Percentiles rank a stretch among this genome's conserved stretches.
These are phyloP conservation scores for Melinopterus prodromus DNA, from an alignment of 2,888 invertebrate species.

Conservation along the genomic window DNA sequence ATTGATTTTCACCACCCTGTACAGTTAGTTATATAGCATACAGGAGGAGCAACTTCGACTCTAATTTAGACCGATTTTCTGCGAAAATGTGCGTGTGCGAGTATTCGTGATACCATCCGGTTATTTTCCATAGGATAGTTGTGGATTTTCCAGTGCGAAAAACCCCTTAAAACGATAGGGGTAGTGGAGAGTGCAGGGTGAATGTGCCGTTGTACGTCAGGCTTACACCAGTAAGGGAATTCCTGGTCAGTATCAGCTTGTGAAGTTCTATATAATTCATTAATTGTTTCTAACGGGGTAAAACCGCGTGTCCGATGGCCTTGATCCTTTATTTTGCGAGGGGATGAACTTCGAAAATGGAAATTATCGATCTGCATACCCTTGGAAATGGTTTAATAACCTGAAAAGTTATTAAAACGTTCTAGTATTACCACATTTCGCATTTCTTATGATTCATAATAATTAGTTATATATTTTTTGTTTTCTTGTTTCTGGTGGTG, in stretches of 20 bases:
- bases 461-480: background rate
- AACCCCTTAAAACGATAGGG: conserved; percentile 11
- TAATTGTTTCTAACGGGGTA: no score
- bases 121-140: background rate
- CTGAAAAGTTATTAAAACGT: background rate
- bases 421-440: no score
- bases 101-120: background rate
- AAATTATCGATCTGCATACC: background rate
- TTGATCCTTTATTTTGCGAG: background rate
- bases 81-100: conserved; percentile 24
- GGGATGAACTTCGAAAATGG: background rate
- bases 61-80: background rate
- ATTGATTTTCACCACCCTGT: conserved; percentile 56
- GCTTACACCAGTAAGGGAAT: background rate
- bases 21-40: conserved; percentile 22
- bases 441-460: no score
- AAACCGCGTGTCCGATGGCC: background rate
- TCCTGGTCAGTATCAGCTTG: background rate
- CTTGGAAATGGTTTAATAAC: background rate
- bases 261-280: background rate
- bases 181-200: background rate
- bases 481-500: background rate
- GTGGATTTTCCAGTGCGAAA: conserved; percentile 20
- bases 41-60: background rate
- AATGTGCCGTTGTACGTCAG: background rate